These are phyloP conservation scores for Gobio gobio DNA, from an alignment of 2,113 vertebrate genomes.

Conservation along the genomic window DNA sequence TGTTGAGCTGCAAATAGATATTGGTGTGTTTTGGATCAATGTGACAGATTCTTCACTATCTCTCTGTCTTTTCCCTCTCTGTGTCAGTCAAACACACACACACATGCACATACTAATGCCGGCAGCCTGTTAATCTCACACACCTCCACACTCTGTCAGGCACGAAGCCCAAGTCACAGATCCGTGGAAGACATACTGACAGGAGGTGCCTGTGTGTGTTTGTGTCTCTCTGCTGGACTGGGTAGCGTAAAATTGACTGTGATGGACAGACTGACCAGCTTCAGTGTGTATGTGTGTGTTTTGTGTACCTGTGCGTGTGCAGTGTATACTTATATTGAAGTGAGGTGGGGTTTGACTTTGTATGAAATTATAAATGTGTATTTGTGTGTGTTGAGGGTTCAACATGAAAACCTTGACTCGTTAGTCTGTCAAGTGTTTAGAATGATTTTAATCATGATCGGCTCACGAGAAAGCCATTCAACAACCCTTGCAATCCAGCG, in stretches of 20 bases:
- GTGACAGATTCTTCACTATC: conserved; percentile 6
- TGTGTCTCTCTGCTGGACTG: conserved; percentile 22
- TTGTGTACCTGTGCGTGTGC: neutral
- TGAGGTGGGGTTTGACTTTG: neutral
- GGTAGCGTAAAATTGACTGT: conserved; percentile 8
- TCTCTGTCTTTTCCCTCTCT: neutral
- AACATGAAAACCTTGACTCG: conserved; percentile 1
- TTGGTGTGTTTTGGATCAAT: neutral
- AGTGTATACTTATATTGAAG: neutral
- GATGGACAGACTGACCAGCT: conserved; percentile 3
- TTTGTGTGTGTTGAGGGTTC: neutral
- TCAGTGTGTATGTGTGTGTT: neutral
- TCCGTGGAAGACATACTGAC: conserved; percentile 46
- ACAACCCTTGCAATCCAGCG: neutral
- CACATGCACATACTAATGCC: conserved; percentile 29
- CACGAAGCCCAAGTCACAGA: conserved; percentile 31
- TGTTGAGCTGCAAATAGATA: neutral
- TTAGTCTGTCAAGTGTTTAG: neutral
- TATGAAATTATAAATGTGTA: neutral
- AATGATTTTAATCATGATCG: conserved; percentile 11
- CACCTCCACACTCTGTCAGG: conserved; percentile 48
- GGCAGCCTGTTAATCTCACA: conserved; percentile 34
- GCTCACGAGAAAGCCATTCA: neutral
- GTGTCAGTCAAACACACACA: conserved; percentile 34
- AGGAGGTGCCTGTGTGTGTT: conserved; percentile 14